Evolutionary conservation across 1,140 invertebrate species (phyloP).

Genomic region (Drosophila paulistorum): DNA sequence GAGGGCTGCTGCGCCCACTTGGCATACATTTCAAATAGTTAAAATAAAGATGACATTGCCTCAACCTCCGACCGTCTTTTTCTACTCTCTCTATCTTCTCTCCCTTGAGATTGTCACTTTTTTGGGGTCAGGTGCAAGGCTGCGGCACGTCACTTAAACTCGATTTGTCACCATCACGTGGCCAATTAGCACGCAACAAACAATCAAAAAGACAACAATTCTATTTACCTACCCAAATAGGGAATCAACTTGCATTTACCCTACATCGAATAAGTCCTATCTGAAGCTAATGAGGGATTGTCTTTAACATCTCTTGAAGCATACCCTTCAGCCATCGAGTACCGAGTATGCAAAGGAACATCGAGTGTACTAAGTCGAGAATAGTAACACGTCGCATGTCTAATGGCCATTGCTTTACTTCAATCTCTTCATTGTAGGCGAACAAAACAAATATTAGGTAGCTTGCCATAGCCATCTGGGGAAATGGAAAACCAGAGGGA

Average conservation of each 20-base stretch:
- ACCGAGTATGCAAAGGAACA: no score
- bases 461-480: background rate
- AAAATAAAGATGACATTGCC: conserved; percentile 39
- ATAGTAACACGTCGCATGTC: conserved; percentile 76
- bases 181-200: conserved; percentile 77
- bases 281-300: no score
- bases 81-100: background rate
- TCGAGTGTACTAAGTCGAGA: conserved; percentile 1
- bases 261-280: no score
- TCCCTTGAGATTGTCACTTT: background rate
- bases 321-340: no score
- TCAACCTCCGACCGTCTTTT: background rate
- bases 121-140: conserved; percentile 52
- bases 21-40: conserved; percentile 63
- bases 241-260: no score
- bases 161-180: conserved; percentile 77
- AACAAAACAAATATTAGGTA: conserved; percentile 5
- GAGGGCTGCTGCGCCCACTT: conserved; percentile 47
- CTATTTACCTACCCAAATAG: no score
- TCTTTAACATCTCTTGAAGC: no score
- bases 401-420: conserved; percentile 64
- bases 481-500: background rate
- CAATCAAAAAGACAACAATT: conserved; percentile 7
- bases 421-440: conserved; percentile 76
- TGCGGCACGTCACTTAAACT: conserved; percentile 50